phyloP scores from a whole-genome alignment of 2,888 invertebrate species.

The Apeira syringaria region DNA sequence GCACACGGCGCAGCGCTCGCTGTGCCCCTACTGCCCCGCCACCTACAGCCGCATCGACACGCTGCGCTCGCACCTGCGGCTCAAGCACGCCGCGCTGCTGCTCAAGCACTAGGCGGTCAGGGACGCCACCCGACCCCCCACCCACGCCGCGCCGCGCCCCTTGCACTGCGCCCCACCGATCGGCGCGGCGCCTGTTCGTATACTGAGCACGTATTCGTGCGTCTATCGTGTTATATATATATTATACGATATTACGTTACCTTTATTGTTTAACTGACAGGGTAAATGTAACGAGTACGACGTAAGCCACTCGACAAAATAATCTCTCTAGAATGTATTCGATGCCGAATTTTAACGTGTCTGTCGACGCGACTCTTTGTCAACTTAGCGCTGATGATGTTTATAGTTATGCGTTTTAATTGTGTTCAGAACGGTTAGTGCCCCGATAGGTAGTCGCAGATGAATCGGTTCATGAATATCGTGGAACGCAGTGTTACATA shows the following conservation, averaged over 20 bases:
- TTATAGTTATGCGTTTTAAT: too few species aligned
- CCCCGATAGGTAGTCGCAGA: too few species aligned
- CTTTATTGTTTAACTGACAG: constrained; percentile 72
- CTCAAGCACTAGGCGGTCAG: constrained; percentile 64
- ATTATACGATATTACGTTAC: constrained; percentile 52
- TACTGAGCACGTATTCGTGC: constrained; percentile 69
- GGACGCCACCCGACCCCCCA: constrained; percentile 37
- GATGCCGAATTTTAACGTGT: constrained; percentile 22
- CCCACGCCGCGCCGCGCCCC: too few species aligned
- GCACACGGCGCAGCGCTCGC: constrained; percentile 90
- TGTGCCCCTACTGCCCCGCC: constrained; percentile 93
- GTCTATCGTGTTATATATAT: constrained; percentile 60
- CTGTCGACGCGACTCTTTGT: constrained; percentile 21
- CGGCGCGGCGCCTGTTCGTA: constrained; percentile 12
- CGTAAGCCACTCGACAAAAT: constrained; percentile 18
- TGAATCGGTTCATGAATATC: too few species aligned
- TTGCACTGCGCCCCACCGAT: too few species aligned
- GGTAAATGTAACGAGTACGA: constrained; percentile 55
- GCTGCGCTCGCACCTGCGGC: constrained; percentile 90
- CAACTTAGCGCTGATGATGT: too few species aligned
- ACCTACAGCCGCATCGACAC: constrained; percentile 95
- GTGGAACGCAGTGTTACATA: too few species aligned
- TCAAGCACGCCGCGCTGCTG: constrained; percentile 86
- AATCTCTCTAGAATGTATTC: constrained; percentile 16
- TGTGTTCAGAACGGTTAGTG: too few species aligned